phyloP scores from a whole-genome alignment of 2,888 invertebrate genomes.

The Macrophya alboannulata region DNA sequence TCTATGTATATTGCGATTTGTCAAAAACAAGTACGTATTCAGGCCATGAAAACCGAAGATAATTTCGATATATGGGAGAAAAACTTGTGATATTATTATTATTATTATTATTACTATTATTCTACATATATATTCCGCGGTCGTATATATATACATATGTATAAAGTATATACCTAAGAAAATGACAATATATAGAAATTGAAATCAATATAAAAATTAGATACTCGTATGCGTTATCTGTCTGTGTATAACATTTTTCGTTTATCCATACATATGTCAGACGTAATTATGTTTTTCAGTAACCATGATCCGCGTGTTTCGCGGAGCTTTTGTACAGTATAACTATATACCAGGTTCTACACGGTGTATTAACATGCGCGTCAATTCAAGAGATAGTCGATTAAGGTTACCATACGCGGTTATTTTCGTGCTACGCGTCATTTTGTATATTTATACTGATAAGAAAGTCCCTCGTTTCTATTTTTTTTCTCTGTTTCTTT shows the following conservation, averaged over 20 bases:
- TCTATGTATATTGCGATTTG: background rate
- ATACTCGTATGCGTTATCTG: no score
- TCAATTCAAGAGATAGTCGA: conserved; percentile 45
- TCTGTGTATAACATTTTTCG: background rate
- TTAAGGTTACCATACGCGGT: conserved; percentile 42
- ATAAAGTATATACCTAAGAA: no score
- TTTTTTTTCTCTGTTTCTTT: background rate
- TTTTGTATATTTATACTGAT: conserved; percentile 37
- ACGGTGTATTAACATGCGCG: background rate
- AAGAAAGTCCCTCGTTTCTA: conserved; percentile 25
- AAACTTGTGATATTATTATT: no score
- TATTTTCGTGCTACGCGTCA: conserved; percentile 39
- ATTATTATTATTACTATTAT: no score
- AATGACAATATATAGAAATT: no score
- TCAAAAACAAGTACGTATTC: background rate
- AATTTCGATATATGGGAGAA: background rate
- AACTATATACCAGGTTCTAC: background rate
- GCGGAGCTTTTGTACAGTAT: background rate
- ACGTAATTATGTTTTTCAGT: background rate
- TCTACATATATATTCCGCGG: no score
- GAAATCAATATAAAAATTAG: no score
- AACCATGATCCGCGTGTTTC: background rate
- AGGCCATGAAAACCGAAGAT: background rate
- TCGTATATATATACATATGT: no score
- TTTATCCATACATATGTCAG: background rate